Evolutionary conservation across 2,888 invertebrate species (phyloP), one percentile per base, ranked within the genome.

Genomic region (Choristoneura rosaceana): DNA sequence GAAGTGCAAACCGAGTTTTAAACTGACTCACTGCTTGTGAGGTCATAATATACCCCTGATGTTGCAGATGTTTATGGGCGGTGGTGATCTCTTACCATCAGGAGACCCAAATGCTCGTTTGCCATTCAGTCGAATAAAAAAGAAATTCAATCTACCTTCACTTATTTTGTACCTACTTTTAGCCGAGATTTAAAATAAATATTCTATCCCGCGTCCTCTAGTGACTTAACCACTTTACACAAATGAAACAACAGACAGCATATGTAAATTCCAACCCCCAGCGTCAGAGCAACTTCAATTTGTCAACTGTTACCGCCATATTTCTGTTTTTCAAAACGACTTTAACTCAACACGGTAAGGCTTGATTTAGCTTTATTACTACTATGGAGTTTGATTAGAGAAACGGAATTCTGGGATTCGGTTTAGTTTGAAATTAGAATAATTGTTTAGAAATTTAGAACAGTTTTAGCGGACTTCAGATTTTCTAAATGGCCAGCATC

Each of bases 231-330:
- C 33, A 17, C 62, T 52, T 65, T 65, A 75, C 74, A 76, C 61
- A 77, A 77, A 77, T 76, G 75, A 82, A 82, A 82, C 84, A 86
- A 83, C 86, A 67, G 69, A 69, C 64, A 82, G 81, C 87, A 83
- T 84, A 91, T 90, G 90, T 87, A 90, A 90, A 91, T 91, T 85
- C 79, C 77, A 80, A 83, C 79, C 85, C 85, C 86, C 80, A 65
- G 78, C 71, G 81, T 77, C 84, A 79, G 84, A 81, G 81, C 86
- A 82, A 86, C 88, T 90, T 87, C 89, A 90, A 91, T 91, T 91
- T 91, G 90, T 91, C 90, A 89, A 85, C 80, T 81, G 75, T 80
- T 77, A 69, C 76, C 75, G 74, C 76, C 76, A 78, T 78, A 81
- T 77, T 80, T 74, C 68, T 69, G 70, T 74, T 80, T 82, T 82